A percentile compares a stretch with the other conserved stretches of the same genome.
Evolutionary conservation across 30 jellyfish, hydroid and myxozoan species (phyloP).

Genomic region (Turritopsis dohrnii): DNA sequence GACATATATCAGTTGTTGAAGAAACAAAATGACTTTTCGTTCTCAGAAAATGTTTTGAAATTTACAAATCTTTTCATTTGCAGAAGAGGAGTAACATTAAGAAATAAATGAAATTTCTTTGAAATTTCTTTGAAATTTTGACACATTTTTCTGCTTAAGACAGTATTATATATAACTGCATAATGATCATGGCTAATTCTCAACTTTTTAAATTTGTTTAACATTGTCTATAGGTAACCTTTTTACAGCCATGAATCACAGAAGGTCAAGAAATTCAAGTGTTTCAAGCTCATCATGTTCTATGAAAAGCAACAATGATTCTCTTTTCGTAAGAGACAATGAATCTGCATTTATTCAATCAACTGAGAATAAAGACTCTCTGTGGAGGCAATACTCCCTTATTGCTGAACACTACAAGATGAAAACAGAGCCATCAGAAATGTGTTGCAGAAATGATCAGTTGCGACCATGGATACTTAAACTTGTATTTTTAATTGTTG

Average conservation of each 20-base stretch:
- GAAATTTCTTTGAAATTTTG: too few species aligned
- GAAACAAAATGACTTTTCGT: too few species aligned
- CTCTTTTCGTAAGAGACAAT: not conserved
- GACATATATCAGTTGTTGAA: too few species aligned
- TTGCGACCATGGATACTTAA: conserved; percentile 5
- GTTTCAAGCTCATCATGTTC: not conserved
- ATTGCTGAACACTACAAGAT: not conserved
- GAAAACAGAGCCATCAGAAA: not conserved
- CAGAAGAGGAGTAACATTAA: too few species aligned
- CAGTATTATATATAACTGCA: too few species aligned
- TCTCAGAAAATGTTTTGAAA: too few species aligned
- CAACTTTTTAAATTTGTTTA: too few species aligned
- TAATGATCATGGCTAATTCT: too few species aligned
- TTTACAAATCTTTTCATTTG: too few species aligned
- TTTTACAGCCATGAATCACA: not conserved
- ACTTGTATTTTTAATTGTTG: not conserved
- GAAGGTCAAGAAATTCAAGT: not conserved
- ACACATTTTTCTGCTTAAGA: too few species aligned
- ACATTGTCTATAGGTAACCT: too few species aligned
- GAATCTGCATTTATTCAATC: not conserved
- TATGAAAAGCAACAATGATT: not conserved
- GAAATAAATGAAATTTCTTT: too few species aligned
- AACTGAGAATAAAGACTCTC: conserved; percentile 9
- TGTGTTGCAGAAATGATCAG: not conserved
- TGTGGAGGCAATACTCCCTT: conserved; percentile 22